Percentiles rank a stretch among this genome's conserved stretches.
Conservation (phyloP, 2,797 vertebrate genomes). For the Pogonophryne albipinna region DNA sequence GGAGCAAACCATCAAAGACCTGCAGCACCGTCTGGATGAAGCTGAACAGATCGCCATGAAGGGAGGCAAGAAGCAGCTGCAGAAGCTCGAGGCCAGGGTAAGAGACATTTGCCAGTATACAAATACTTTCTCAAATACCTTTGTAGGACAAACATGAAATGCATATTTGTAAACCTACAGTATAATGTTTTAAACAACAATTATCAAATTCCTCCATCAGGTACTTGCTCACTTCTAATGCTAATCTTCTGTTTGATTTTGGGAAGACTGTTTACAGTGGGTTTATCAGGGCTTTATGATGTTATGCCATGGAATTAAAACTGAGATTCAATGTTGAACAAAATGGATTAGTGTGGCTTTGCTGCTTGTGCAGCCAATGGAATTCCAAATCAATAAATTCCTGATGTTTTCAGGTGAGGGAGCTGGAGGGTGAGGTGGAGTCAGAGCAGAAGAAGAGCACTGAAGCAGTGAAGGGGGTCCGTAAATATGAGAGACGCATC, state of each 20-base stretch:
- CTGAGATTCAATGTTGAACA: not conserved
- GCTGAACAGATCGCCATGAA: slow-evolving; percentile 91
- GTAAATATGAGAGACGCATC: slow-evolving; percentile 84
- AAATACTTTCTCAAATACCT: not conserved
- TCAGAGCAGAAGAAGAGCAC: slow-evolving; percentile 78
- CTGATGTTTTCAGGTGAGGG: slow-evolving; percentile 59
- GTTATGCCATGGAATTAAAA: not conserved
- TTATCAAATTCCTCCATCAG: not conserved
- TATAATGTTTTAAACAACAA: not conserved
- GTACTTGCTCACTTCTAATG: not conserved
- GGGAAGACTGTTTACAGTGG: not conserved
- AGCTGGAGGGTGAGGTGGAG: slow-evolving; percentile 81
- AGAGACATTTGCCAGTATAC: slow-evolving; percentile 26
- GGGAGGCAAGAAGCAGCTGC: slow-evolving; percentile 91
- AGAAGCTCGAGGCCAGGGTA: slow-evolving; percentile 90
- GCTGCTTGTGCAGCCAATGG: not conserved
- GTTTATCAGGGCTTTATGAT: not conserved
- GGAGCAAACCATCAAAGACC: slow-evolving; percentile 91
- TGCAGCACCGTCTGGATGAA: slow-evolving; percentile 92
- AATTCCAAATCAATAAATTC: not conserved
- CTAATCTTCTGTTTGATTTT: not conserved
- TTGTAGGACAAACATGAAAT: not conserved
- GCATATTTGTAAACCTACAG: not conserved
- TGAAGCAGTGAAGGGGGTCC: slow-evolving; percentile 81
- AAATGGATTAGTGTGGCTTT: not conserved